phyloP scores from a whole-genome alignment of 2,797 vertebrate species.

The Tauraco hartlaubi region DNA sequence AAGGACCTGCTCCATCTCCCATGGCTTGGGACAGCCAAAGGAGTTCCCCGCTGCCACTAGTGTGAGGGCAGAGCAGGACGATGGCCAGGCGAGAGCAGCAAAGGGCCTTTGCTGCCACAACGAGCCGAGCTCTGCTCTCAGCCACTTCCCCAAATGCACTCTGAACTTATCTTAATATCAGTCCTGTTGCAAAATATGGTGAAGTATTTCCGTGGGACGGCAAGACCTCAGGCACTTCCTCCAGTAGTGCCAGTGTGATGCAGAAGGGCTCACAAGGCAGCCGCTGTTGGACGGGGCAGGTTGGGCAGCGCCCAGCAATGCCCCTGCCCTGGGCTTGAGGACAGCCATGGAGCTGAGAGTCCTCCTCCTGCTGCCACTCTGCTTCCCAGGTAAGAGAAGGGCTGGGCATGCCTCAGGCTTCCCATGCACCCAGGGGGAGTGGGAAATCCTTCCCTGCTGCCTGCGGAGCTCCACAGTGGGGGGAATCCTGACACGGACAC shows the following conservation, averaged over 20 bases:
- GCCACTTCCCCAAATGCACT: slow-evolving; percentile 18
- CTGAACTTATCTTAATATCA: background rate
- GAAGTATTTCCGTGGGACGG: background rate
- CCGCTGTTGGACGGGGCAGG: fast-evolving
- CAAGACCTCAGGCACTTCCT: background rate
- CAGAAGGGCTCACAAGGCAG: background rate
- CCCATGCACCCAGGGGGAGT: fast-evolving
- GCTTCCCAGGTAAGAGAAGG: slow-evolving; percentile 46
- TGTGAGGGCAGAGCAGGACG: background rate
- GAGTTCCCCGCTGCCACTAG: background rate
- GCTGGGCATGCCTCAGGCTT: background rate
- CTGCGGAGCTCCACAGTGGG: fast-evolving
- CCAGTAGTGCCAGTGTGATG: background rate
- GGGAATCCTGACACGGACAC: fast-evolving
- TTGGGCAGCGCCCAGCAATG: background rate
- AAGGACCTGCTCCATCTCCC: background rate
- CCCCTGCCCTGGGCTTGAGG: background rate
- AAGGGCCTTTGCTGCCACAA: background rate
- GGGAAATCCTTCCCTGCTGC: background rate
- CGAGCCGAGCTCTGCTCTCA: fast-evolving
- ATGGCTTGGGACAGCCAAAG: fast-evolving
- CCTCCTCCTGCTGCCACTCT: slow-evolving; percentile 18
- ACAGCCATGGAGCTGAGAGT: background rate
- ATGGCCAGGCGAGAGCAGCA: background rate
- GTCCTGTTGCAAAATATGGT: background rate